Percentiles rank a stretch among this genome's conserved stretches.
Evolutionary conservation across 2,888 invertebrate genomes (phyloP).

Genomic region (Pseudococcus viburni): DNA sequence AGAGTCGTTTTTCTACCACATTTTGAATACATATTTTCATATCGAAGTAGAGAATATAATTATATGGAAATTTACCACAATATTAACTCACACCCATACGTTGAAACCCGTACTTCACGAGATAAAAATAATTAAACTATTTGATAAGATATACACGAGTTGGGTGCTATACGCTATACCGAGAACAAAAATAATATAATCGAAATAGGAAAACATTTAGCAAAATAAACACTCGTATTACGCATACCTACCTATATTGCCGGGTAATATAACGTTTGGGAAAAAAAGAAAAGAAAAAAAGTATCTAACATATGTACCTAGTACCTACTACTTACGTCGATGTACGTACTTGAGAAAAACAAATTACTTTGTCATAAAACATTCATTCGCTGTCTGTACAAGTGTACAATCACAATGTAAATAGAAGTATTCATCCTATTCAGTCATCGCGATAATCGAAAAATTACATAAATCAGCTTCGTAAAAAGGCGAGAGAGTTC

Average conservation of each 20-base stretch:
- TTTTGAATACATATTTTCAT: background rate
- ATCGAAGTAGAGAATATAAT: background rate
- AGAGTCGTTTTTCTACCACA: background rate
- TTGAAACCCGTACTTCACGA: background rate
- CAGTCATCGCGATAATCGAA: background rate
- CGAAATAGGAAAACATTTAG: slow-evolving; percentile 1
- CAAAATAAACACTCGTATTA: background rate
- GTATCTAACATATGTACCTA: too few relatives aligned
- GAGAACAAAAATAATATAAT: background rate
- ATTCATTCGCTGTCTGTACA: slow-evolving; percentile 22
- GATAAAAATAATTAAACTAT: background rate
- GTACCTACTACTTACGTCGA: too few relatives aligned
- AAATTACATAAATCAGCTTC: slow-evolving; percentile 23
- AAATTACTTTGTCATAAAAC: slow-evolving; percentile 16
- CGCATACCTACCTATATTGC: background rate
- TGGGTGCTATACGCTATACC: too few relatives aligned
- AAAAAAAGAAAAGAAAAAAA: background rate
- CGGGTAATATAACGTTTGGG: background rate
- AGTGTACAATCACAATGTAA: slow-evolving; percentile 17
- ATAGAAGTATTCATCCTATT: slow-evolving; percentile 26
- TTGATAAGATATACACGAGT: slow-evolving; percentile 31
- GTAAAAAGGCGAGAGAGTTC: background rate
- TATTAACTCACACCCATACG: background rate
- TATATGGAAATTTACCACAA: background rate
- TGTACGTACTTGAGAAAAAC: slow-evolving; percentile 8